Conservation (phyloP, 2,113 vertebrate species). For the Cyprichromis sp. region DNA sequence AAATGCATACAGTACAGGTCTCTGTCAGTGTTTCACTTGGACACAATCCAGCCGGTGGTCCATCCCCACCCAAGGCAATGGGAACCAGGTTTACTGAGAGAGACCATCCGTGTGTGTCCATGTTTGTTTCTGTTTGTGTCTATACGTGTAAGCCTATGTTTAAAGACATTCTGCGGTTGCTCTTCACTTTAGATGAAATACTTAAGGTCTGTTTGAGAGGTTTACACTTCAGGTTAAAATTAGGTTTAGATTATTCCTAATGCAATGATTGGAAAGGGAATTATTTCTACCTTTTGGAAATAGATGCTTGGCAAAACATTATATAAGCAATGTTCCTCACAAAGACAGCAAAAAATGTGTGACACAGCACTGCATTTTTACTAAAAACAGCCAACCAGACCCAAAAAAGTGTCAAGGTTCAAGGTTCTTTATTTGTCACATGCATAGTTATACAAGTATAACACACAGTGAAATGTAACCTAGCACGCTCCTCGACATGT, state of each 20-base stretch:
- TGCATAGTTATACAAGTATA: no score
- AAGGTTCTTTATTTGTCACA: no score
- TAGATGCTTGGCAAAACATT: not conserved
- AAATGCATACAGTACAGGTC: not conserved
- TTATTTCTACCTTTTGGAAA: not conserved
- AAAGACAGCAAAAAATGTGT: not conserved
- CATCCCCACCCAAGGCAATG: not conserved
- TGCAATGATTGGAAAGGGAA: not conserved
- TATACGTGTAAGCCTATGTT: not conserved
- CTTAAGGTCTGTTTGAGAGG: not conserved
- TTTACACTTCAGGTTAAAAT: not conserved
- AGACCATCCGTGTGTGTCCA: not conserved
- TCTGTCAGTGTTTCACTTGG: not conserved
- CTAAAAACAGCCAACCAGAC: not conserved
- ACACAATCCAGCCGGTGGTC: not conserved
- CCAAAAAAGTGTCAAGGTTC: not conserved
- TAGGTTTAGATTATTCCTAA: not conserved
- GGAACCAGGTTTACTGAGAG: not conserved
- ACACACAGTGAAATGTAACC: no score
- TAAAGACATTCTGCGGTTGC: not conserved
- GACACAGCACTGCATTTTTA: not conserved
- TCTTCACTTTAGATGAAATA: not conserved
- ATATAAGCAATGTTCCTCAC: not conserved
- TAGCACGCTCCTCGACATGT: no score
- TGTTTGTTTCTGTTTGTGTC: not conserved